phyloP scores from a whole-genome alignment of 2,888 invertebrate genomes.

The Ormyrus nitidulus region DNA sequence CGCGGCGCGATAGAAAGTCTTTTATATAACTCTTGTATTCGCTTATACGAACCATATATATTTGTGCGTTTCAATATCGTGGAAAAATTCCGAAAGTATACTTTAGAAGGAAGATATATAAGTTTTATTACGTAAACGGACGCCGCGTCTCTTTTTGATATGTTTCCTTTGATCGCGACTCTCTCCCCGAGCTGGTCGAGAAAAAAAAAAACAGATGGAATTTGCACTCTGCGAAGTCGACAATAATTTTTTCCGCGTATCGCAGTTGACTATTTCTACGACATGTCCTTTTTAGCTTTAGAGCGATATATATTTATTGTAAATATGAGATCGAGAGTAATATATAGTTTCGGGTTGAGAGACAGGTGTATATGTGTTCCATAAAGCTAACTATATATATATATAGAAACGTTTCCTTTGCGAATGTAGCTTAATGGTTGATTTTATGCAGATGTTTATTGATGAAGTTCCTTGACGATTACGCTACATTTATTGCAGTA shows the following conservation, averaged over 20 bases:
- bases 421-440: constrained; percentile 13
- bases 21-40: constrained; percentile 29
- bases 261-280: constrained; percentile 42
- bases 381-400: constrained; percentile 9
- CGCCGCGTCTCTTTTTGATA: neutral
- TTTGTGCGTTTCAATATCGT: constrained; percentile 10
- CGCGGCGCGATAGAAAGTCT: constrained; percentile 22
- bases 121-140: constrained; percentile 15
- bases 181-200: too few species aligned
- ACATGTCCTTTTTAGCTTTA: constrained; percentile 43
- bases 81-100: constrained; percentile 30
- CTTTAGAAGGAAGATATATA: constrained; percentile 3
- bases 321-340: constrained; percentile 36
- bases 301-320: constrained; percentile 49
- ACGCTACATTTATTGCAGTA: neutral
- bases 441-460: constrained; percentile 43
- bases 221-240: constrained; percentile 44
- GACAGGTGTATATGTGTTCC: constrained; percentile 20
- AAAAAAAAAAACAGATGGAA: neutral
- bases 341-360: constrained; percentile 34
- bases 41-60: neutral
- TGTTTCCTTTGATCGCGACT: too few species aligned
- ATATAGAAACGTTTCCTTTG: constrained; percentile 13
- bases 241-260: constrained; percentile 46
- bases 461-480: constrained; percentile 29